A percentile compares a stretch with the other conserved stretches of the same genome.
phyloP scores from a whole-genome alignment of 2,113 vertebrate species.

The Pterocles burchelli region DNA sequence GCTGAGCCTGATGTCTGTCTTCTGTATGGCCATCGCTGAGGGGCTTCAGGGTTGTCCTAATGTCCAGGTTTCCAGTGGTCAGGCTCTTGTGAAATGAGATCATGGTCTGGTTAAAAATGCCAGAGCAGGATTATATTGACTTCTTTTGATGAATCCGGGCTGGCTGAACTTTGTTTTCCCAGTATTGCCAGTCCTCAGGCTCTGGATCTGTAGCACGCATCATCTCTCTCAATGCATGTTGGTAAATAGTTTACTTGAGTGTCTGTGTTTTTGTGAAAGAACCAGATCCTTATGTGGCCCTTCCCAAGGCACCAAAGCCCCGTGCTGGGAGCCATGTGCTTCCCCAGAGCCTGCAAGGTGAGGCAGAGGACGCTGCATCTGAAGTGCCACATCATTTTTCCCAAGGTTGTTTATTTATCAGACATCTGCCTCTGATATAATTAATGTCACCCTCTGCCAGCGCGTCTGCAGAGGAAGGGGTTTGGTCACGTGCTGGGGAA shows the following conservation, averaged over 20 bases:
- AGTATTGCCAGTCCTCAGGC: not conserved
- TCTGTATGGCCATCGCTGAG: rapidly evolving
- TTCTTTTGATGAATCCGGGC: not conserved
- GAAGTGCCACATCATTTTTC: not conserved
- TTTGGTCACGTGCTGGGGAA: rapidly evolving
- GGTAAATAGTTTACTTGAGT: not conserved
- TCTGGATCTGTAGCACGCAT: not conserved
- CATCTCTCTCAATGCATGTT: not conserved
- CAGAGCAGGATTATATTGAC: not conserved
- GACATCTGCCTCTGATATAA: not conserved
- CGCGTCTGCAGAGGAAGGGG: not conserved
- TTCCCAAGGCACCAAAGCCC: not conserved
- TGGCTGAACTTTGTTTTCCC: not conserved
- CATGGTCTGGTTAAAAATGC: not conserved
- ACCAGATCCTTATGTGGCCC: not conserved
- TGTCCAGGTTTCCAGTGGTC: not conserved
- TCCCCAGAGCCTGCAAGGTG: not conserved
- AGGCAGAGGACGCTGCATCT: not conserved
- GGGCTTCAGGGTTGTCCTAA: not conserved
- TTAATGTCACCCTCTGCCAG: not conserved
- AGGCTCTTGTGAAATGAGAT: not conserved
- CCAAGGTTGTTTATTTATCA: constrained; percentile 8
- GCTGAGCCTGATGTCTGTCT: not conserved
- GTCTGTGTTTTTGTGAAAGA: not conserved
- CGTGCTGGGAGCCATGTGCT: rapidly evolving